phyloP scores from a whole-genome alignment of 1,140 invertebrate genomes.

The Bombus impatiens region DNA sequence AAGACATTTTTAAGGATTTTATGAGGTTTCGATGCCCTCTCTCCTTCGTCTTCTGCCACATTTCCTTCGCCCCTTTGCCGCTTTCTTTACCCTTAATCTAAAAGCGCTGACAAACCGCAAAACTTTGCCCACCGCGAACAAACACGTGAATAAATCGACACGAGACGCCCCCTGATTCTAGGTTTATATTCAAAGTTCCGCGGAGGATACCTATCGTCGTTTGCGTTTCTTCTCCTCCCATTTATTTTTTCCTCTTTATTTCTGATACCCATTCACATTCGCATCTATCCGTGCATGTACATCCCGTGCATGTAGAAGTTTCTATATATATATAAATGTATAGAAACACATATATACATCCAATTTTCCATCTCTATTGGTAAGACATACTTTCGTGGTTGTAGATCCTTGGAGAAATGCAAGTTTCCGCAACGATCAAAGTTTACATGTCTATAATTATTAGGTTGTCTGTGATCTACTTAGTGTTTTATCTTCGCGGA shows the following conservation, averaged over 20 bases:
- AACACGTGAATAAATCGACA: constrained; percentile 81
- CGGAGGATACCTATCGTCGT: constrained; percentile 62
- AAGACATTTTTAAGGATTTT: constrained; percentile 77
- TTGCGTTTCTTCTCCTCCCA: constrained; percentile 49
- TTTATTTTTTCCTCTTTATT: constrained; percentile 56
- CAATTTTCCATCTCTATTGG: neutral
- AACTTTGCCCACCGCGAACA: constrained; percentile 80
- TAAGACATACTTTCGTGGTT: neutral
- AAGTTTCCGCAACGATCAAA: neutral
- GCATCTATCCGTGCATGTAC: neutral
- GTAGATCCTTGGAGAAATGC: neutral
- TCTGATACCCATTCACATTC: constrained; percentile 38
- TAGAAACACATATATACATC: neutral
- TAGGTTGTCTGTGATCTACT: neutral
- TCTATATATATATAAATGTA: neutral
- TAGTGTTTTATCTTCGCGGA: neutral
- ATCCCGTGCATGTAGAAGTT: neutral
- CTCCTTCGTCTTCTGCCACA: constrained; percentile 47
- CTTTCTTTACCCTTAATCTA: constrained; percentile 73
- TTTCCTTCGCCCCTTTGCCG: constrained; percentile 25
- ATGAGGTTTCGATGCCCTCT: constrained; percentile 76
- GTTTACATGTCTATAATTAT: neutral
- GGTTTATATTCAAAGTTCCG: constrained; percentile 81
- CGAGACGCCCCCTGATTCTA: constrained; percentile 66
- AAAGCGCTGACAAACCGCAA: constrained; percentile 81